Percentiles rank a stretch among this genome's conserved stretches.
phyloP scores from a whole-genome alignment of 2,888 invertebrate genomes.

The Leucoptera coffeella region DNA sequence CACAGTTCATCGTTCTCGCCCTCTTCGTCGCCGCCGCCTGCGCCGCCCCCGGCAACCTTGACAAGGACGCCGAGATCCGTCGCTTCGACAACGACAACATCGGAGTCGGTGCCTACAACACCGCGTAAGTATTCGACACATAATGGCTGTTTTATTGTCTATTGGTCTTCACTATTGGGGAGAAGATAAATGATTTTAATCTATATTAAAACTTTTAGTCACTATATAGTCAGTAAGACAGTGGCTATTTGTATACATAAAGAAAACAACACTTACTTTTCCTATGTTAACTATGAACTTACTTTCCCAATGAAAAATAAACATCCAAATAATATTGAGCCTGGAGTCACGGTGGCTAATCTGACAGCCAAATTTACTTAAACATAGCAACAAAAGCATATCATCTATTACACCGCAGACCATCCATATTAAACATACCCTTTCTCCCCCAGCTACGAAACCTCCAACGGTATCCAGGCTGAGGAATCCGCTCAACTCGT shows the following conservation, averaged over 20 bases:
- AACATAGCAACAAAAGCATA: too few species aligned
- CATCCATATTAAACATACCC: too few species aligned
- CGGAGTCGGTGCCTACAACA: conserved; percentile 18
- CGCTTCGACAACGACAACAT: conserved; percentile 17
- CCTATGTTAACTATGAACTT: too few species aligned
- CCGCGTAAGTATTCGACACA: conserved; percentile 17
- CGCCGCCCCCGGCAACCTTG: conserved; percentile 12
- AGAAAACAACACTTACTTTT: too few species aligned
- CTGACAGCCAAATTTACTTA: too few species aligned
- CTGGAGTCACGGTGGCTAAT: too few species aligned
- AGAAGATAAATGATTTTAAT: not conserved
- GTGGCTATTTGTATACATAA: too few species aligned
- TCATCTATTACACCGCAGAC: too few species aligned
- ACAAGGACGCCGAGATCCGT: conserved; percentile 12
- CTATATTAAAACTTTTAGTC: too few species aligned
- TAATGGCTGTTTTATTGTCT: not conserved
- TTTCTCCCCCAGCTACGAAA: conserved; percentile 15
- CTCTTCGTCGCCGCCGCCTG: conserved; percentile 20
- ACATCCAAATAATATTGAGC: too few species aligned
- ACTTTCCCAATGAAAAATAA: too few species aligned
- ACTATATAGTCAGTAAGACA: too few species aligned
- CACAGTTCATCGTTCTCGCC: conserved; percentile 23
- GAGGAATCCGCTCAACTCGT: conserved; percentile 22
- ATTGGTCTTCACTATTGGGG: not conserved
- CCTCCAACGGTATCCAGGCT: conserved; percentile 23